Percentiles rank a stretch among this genome's conserved stretches.
Evolutionary conservation across 92 coral and sea anemone genomes (phyloP).

Genomic region (Zoanthus gigantus): DNA sequence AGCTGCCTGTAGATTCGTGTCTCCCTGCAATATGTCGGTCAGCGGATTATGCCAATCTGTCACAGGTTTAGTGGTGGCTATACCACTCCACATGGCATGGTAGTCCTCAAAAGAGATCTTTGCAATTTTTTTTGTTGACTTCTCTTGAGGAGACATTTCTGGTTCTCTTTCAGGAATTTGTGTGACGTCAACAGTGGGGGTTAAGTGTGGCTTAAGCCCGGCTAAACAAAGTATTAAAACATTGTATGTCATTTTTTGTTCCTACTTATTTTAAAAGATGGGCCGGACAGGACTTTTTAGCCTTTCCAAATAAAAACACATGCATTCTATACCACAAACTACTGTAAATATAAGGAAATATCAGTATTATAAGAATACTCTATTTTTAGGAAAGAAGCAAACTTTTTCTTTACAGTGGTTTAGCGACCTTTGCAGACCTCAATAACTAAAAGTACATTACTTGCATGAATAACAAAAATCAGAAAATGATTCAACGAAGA

Average conservation of each 20-base stretch:
- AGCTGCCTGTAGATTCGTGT: constrained; percentile 89
- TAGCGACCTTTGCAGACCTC: too few species aligned
- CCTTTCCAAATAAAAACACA: too few species aligned
- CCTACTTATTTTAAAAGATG: too few species aligned
- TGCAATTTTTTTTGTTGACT: constrained; percentile 55
- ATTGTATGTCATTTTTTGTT: not conserved
- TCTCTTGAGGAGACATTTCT: constrained; percentile 32
- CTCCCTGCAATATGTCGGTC: constrained; percentile 75
- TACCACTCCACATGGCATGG: constrained; percentile 94
- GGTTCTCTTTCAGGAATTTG: constrained; percentile 11
- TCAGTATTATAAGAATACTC: too few species aligned
- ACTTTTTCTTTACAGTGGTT: too few species aligned
- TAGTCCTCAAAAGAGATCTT: constrained; percentile 94
- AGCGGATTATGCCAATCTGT: constrained; percentile 71
- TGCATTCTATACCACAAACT: too few species aligned
- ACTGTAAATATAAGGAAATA: too few species aligned
- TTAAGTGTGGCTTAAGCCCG: constrained; percentile 78
- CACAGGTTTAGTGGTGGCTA: constrained; percentile 94
- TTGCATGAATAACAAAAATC: too few species aligned
- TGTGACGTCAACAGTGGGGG: constrained; percentile 69
- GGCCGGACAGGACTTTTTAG: too few species aligned
- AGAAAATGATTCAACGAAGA: too few species aligned
- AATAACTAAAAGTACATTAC: too few species aligned
- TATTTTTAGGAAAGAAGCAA: too few species aligned
- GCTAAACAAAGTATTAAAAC: constrained; percentile 59